Percentiles rank a stretch among this genome's conserved stretches.
These are phyloP conservation scores for Peromyscus californicus DNA, from an alignment of 2,113 vertebrate species.

Conservation along the genomic window DNA sequence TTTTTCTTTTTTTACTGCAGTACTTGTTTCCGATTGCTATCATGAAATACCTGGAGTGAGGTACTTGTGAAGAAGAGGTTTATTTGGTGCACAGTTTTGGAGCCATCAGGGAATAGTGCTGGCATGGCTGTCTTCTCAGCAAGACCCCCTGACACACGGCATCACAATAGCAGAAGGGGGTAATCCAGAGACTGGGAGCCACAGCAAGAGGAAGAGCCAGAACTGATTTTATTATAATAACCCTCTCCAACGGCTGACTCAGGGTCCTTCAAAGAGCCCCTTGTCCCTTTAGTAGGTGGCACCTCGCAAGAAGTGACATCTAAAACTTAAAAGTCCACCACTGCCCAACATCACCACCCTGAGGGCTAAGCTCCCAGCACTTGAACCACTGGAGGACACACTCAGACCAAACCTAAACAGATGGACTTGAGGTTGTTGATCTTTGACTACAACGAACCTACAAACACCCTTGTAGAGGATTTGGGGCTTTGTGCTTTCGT, in stretches of 20 bases:
- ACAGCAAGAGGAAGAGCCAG: not conserved
- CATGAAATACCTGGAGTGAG: not conserved
- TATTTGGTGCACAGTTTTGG: not conserved
- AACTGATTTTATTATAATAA: not conserved
- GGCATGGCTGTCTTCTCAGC: too few relatives aligned
- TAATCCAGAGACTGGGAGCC: not conserved
- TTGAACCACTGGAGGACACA: not conserved
- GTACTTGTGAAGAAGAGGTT: not conserved
- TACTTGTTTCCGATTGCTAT: not conserved
- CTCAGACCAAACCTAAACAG: not conserved
- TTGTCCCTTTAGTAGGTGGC: too few relatives aligned
- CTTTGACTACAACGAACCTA: slow-evolving; percentile 4
- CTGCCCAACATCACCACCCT: not conserved
- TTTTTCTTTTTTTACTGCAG: not conserved
- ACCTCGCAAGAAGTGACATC: not conserved
- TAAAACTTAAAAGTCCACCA: not conserved
- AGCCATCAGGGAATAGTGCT: not conserved
- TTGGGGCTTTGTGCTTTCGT: not conserved
- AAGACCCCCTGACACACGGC: not conserved
- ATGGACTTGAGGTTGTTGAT: not conserved
- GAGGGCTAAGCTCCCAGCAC: not conserved
- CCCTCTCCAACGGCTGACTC: not conserved
- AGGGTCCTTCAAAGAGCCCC: not conserved
- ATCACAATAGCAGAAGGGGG: not conserved
- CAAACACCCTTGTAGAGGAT: not conserved